Evolutionary conservation across 2,888 invertebrate species (phyloP).

Genomic region (Dasypogon diadema): DNA sequence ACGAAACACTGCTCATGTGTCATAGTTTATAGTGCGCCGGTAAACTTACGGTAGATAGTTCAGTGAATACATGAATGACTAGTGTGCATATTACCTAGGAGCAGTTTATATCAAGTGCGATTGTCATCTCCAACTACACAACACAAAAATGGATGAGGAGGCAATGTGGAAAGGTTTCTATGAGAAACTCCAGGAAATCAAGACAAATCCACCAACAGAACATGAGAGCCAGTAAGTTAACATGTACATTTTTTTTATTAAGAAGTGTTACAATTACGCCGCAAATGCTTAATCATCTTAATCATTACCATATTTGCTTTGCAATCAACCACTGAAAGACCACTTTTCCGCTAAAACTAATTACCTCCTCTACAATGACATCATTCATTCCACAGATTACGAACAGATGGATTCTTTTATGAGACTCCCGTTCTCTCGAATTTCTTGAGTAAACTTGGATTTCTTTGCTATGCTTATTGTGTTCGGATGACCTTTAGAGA

Average conservation of each 20-base stretch:
- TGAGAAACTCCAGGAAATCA: conserved; percentile 74
- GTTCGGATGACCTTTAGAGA: background rate
- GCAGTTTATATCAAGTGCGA: no score
- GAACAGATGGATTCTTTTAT: conserved; percentile 20
- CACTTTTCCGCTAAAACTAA: conserved; percentile 21
- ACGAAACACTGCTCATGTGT: conserved; percentile 2
- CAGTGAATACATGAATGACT: background rate
- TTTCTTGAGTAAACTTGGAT: conserved; percentile 2
- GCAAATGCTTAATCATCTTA: background rate
- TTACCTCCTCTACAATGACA: conserved; percentile 27
- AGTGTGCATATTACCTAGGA: no score
- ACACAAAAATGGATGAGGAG: conserved; percentile 73
- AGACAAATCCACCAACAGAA: conserved; percentile 75
- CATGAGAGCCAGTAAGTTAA: conserved; percentile 76
- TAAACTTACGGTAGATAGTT: background rate
- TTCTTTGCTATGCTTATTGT: background rate
- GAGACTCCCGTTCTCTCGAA: background rate
- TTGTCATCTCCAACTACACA: no score
- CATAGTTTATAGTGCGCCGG: conserved; percentile 35
- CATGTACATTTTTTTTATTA: background rate
- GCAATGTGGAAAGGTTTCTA: conserved; percentile 84
- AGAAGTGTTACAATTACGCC: background rate
- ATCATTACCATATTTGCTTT: background rate
- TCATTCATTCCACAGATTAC: conserved; percentile 25
- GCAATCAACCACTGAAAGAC: background rate